phyloP scores from a whole-genome alignment of 2,888 invertebrate genomes.

The Tethea ocularis region DNA sequence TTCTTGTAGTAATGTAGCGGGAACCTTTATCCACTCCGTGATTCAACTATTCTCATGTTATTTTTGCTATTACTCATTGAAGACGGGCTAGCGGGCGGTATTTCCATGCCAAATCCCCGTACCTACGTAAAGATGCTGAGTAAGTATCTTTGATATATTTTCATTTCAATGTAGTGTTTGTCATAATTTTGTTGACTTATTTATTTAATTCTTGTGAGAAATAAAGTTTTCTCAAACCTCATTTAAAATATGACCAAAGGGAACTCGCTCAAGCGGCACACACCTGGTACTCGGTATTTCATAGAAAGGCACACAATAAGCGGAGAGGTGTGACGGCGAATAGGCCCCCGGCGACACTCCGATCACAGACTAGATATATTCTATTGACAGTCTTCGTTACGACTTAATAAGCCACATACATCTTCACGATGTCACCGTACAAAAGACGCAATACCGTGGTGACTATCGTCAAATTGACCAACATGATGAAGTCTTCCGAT shows the following conservation, averaged over 20 bases:
- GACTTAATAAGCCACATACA: constrained; percentile 70
- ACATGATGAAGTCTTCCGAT: neutral
- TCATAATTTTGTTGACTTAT: neutral
- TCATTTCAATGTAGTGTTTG: neutral
- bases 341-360: constrained; percentile 81
- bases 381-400: constrained; percentile 79
- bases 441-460: constrained; percentile 14
- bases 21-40: constrained; percentile 36
- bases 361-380: constrained; percentile 82
- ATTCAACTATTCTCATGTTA: constrained; percentile 32
- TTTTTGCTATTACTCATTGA: constrained; percentile 29
- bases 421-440: constrained; percentile 50
- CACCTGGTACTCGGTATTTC: constrained; percentile 71
- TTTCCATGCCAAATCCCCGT: constrained; percentile 19
- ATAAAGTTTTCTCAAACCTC: too few species aligned
- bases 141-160: neutral
- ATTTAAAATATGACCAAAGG: constrained; percentile 24
- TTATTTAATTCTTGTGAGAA: too few species aligned
- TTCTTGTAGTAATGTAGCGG: constrained; percentile 33
- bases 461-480: neutral
- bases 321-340: constrained; percentile 79
- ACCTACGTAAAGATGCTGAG: neutral
- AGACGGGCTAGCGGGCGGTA: constrained; percentile 21
- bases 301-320: constrained; percentile 82
- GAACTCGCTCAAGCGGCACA: constrained; percentile 55